Conservation (phyloP, 2,888 invertebrate genomes). For the Thymelicus sylvestris region DNA sequence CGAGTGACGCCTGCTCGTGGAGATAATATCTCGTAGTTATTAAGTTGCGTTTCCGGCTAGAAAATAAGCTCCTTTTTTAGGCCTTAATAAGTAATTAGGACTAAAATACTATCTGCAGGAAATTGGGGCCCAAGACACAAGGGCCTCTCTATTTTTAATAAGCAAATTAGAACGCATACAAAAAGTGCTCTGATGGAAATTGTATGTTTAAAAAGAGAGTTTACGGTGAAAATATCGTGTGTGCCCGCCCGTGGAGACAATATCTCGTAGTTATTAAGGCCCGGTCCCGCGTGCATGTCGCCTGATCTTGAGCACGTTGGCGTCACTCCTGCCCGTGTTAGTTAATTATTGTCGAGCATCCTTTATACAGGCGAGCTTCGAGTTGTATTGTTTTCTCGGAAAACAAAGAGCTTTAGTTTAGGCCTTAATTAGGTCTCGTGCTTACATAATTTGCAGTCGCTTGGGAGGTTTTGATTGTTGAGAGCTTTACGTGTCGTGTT, state of each 20-base stretch:
- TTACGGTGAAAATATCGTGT: constrained; percentile 1
- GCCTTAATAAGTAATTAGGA: too few relatives aligned
- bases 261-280: constrained; percentile 22
- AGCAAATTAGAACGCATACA: too few relatives aligned
- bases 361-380: constrained; percentile 34
- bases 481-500: constrained; percentile 13
- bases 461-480: constrained; percentile 24
- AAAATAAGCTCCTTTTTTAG: too few relatives aligned
- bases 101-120: too few relatives aligned
- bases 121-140: too few relatives aligned
- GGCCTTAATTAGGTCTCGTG: constrained; percentile 35
- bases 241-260: constrained; percentile 10
- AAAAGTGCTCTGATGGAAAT: too few relatives aligned
- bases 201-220: too few relatives aligned
- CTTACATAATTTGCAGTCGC: constrained; percentile 22
- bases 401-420: constrained; percentile 36
- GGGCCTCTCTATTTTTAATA: too few relatives aligned
- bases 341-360: constrained; percentile 37
- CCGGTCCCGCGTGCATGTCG: constrained; percentile 25
- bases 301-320: constrained; percentile 32
- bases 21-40: too few relatives aligned
- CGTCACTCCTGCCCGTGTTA: constrained; percentile 28
- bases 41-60: too few relatives aligned
- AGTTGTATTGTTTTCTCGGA: constrained; percentile 33
- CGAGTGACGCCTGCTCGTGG: too few relatives aligned